phyloP scores from a whole-genome alignment of 1,140 invertebrate species.

The Yoshiicerus persimilis region DNA sequence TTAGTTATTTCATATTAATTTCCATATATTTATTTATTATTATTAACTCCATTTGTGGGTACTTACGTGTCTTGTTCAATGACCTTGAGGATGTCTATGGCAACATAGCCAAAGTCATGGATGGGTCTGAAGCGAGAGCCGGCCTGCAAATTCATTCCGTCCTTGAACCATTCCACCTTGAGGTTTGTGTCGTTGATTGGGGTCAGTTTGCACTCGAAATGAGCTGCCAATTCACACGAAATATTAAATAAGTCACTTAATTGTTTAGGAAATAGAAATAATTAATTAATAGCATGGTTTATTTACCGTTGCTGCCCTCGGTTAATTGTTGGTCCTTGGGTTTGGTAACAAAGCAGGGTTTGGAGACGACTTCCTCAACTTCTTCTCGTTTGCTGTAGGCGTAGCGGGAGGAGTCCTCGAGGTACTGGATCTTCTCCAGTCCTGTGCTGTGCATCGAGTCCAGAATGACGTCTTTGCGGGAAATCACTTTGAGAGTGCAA shows the following conservation, averaged over 20 bases:
- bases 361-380: constrained; percentile 79
- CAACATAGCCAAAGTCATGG: constrained; percentile 94
- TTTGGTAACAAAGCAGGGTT: constrained; percentile 79
- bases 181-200: constrained; percentile 93
- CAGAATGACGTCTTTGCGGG: constrained; percentile 34
- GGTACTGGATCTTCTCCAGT: constrained; percentile 84
- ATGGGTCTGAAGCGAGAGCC: constrained; percentile 79
- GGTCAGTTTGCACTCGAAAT: constrained; percentile 94
- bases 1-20: too few relatives aligned
- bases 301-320: constrained; percentile 88
- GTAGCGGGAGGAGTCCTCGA: constrained; percentile 84
- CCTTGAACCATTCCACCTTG: constrained; percentile 92
- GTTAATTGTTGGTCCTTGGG: constrained; percentile 77
- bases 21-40: constrained; percentile 53
- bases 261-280: neutral
- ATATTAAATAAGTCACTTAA: too few relatives aligned
- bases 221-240: neutral
- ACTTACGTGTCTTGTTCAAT: constrained; percentile 78
- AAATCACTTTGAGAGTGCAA: constrained; percentile 78
- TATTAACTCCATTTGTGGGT: too few relatives aligned
- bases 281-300: neutral
- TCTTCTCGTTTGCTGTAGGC: constrained; percentile 71
- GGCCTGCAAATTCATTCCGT: constrained; percentile 70
- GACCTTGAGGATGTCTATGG: constrained; percentile 84
- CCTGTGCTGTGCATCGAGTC: constrained; percentile 66